Percentiles rank a stretch among this genome's conserved stretches.
phyloP scores from a whole-genome alignment of 1,140 invertebrate species.

The Amyelois transitella region DNA sequence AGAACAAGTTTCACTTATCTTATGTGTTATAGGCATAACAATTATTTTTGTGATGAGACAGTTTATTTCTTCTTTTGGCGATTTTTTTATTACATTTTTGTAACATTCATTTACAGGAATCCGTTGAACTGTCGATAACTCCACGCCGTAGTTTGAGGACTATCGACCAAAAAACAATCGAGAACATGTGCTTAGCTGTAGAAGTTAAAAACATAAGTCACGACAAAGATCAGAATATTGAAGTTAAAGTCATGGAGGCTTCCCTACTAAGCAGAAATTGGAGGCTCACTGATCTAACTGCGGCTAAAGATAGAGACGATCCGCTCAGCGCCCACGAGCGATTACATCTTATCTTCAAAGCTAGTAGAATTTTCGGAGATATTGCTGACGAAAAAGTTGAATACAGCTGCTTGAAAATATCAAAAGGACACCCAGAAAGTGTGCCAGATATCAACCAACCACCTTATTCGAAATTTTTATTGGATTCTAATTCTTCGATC shows the following conservation, averaged over 20 bases:
- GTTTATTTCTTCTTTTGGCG: no score
- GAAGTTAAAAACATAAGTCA: slow-evolving; percentile 66
- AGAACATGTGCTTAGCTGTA: slow-evolving; percentile 55
- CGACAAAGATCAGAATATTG: slow-evolving; percentile 46
- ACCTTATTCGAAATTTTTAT: slow-evolving; percentile 63
- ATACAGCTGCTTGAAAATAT: slow-evolving; percentile 49
- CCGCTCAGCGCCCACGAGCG: slow-evolving; percentile 50
- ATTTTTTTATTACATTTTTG: slow-evolving; percentile 1
- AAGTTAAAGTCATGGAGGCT: slow-evolving; percentile 53
- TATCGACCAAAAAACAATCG: slow-evolving; percentile 27
- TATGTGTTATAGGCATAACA: no score
- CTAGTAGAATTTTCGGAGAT: slow-evolving; percentile 36
- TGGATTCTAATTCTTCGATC: slow-evolving; percentile 40
- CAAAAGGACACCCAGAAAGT: slow-evolving; percentile 29
- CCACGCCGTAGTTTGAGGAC: slow-evolving; percentile 50
- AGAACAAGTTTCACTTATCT: no score
- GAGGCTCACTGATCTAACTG: slow-evolving; percentile 45
- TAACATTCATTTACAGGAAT: slow-evolving; percentile 43
- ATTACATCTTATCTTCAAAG: slow-evolving; percentile 58
- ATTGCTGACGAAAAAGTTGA: slow-evolving; percentile 42
- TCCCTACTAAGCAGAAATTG: slow-evolving; percentile 66
- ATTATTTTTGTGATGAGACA: no score
- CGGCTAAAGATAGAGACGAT: slow-evolving; percentile 30
- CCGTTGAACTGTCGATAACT: slow-evolving; percentile 53
- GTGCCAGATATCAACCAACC: slow-evolving; percentile 31